Evolutionary conservation across 1,140 invertebrate species (phyloP).

Genomic region (Magallana ariakensis): DNA sequence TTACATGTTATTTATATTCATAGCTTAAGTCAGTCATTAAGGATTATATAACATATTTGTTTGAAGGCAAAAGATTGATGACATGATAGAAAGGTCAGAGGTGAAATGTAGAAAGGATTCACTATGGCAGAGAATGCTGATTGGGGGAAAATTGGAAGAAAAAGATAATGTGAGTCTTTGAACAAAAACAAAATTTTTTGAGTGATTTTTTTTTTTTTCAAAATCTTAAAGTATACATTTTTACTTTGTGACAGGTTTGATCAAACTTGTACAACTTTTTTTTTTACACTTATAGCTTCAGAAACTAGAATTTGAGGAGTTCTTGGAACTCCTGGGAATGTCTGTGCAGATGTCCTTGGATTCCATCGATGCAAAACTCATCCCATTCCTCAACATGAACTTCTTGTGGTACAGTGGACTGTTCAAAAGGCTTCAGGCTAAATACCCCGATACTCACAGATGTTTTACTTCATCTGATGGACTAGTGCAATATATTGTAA

Average conservation of each 20-base stretch:
- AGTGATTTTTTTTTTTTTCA: neutral
- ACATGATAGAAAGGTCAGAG: conserved; percentile 85
- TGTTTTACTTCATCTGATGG: conserved; percentile 83
- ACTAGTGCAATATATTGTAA: conserved; percentile 83
- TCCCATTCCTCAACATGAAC: conserved; percentile 84
- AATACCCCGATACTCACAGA: conserved; percentile 83
- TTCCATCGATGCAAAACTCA: conserved; percentile 83
- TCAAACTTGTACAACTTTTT: neutral
- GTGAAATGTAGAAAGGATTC: conserved; percentile 87
- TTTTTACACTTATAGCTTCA: conserved; percentile 54
- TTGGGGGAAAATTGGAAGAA: conserved; percentile 74
- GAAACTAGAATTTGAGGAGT: conserved; percentile 84
- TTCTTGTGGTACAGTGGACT: conserved; percentile 86
- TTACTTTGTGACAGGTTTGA: neutral
- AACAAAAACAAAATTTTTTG: too few species aligned
- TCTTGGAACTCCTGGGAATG: conserved; percentile 85
- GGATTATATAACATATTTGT: neutral
- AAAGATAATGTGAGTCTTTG: conserved; percentile 20
- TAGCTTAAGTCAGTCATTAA: too few species aligned
- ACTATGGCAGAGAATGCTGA: conserved; percentile 86
- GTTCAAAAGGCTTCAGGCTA: conserved; percentile 83
- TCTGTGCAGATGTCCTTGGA: conserved; percentile 83
- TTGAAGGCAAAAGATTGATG: conserved; percentile 81
- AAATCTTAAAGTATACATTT: neutral
- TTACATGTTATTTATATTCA: too few species aligned